Conservation (phyloP, 2,888 invertebrate genomes). For the Tuta absoluta region DNA sequence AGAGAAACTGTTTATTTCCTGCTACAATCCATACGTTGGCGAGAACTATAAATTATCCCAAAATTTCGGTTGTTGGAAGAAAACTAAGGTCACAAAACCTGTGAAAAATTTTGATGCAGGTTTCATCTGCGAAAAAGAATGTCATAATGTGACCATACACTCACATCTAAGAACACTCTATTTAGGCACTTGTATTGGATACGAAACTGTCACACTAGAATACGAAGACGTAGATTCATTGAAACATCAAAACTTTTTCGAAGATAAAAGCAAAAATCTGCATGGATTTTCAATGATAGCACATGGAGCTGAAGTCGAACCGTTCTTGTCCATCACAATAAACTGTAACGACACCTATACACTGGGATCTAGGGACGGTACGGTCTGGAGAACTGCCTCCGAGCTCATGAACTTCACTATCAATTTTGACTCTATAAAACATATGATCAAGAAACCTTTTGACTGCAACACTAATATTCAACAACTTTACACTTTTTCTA, state of each 20-base stretch:
- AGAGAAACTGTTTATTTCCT: slow-evolving; percentile 43
- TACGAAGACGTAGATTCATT: slow-evolving; percentile 40
- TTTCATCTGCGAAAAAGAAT: slow-evolving; percentile 56
- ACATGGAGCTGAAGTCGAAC: slow-evolving; percentile 49
- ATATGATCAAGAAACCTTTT: slow-evolving; percentile 50
- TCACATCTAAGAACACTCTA: slow-evolving; percentile 52
- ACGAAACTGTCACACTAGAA: slow-evolving; percentile 43
- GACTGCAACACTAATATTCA: slow-evolving; percentile 57
- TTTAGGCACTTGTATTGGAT: slow-evolving; percentile 65
- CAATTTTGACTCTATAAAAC: slow-evolving; percentile 50
- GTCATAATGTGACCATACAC: slow-evolving; percentile 53
- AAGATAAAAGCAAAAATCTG: slow-evolving; percentile 58
- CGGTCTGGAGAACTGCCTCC: slow-evolving; percentile 61
- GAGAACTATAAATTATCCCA: slow-evolving; percentile 47
- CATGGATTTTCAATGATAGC: slow-evolving; percentile 56
- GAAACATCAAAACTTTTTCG: slow-evolving; percentile 47
- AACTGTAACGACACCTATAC: slow-evolving; percentile 50
- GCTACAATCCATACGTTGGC: slow-evolving; percentile 55
- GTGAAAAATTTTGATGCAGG: slow-evolving; percentile 49
- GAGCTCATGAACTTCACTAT: slow-evolving; percentile 64
- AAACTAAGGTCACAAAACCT: slow-evolving; percentile 52
- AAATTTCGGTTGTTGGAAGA: slow-evolving; percentile 59
- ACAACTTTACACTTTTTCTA: slow-evolving; percentile 56
- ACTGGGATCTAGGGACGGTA: slow-evolving; percentile 59
- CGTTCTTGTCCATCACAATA: slow-evolving; percentile 52